Percentiles rank a stretch among this genome's conserved stretches.
These are phyloP conservation scores for Magallana ariakensis DNA, from an alignment of 1,140 invertebrate genomes.

Conservation along the genomic window DNA sequence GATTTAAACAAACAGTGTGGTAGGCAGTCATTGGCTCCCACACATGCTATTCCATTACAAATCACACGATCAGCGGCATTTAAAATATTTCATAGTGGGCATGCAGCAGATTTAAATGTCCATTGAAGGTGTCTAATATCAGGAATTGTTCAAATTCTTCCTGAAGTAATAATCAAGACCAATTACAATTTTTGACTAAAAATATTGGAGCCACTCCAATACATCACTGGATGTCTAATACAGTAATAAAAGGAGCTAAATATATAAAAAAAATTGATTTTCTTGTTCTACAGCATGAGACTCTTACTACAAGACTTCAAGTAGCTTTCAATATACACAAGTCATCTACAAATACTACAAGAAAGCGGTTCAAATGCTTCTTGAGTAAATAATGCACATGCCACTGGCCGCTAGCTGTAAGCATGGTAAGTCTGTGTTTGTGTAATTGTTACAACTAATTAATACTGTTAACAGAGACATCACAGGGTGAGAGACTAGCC, in stretches of 20 bases:
- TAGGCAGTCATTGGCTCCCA: neutral
- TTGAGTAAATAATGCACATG: neutral
- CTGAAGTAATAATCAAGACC: neutral
- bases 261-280: neutral
- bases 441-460: slow-evolving; percentile 30
- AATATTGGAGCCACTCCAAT: neutral
- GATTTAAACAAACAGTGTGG: neutral
- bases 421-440: neutral
- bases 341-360: neutral
- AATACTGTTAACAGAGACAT: neutral
- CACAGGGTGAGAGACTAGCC: neutral
- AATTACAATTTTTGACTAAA: neutral
- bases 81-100: slow-evolving; percentile 8
- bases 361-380: neutral
- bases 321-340: neutral
- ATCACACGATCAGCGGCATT: neutral
- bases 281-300: neutral
- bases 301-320: no score
- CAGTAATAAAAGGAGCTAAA: no score
- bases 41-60: neutral
- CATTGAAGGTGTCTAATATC: neutral
- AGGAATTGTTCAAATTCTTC: neutral
- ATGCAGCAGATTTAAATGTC: slow-evolving; percentile 16
- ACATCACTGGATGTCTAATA: neutral
- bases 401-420: neutral